A percentile compares a stretch with the other conserved stretches of the same genome.
Conservation (phyloP, 2,797 vertebrate species). For the Alfaro cultratus region DNA sequence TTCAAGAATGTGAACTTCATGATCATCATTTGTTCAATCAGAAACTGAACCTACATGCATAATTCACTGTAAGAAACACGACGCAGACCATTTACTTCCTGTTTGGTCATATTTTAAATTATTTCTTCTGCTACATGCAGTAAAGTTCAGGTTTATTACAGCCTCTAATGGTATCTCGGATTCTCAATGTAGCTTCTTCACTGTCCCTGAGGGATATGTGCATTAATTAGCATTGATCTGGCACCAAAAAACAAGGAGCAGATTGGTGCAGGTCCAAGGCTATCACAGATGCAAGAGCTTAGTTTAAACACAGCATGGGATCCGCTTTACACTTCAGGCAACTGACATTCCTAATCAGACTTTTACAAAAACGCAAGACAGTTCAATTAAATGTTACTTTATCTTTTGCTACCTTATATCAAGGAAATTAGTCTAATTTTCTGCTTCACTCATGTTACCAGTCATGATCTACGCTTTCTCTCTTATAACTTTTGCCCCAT, state of each 20-base stretch:
- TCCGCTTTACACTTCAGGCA: conserved; percentile 37
- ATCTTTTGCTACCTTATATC: neutral
- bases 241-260: conserved; percentile 63
- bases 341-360: conserved; percentile 8
- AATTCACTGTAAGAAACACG: conserved; percentile 1
- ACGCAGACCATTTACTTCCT: conserved; percentile 12
- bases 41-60: conserved; percentile 12
- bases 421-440: neutral
- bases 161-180: conserved; percentile 54
- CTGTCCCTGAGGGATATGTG: conserved; percentile 60
- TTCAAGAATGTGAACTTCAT: neutral
- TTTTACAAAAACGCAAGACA: neutral
- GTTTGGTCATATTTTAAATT: conserved; percentile 34
- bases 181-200: conserved; percentile 50
- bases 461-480: neutral
- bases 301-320: conserved; percentile 54
- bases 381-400: neutral
- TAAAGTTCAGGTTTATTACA: conserved; percentile 16
- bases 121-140: conserved; percentile 18
- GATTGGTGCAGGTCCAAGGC: conserved; percentile 68
- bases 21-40: conserved; percentile 15
- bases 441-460: neutral
- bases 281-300: conserved; percentile 47
- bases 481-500: neutral
- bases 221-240: conserved; percentile 79